phyloP scores from a whole-genome alignment of 2,113 vertebrate species.

The Noturus placidus region DNA sequence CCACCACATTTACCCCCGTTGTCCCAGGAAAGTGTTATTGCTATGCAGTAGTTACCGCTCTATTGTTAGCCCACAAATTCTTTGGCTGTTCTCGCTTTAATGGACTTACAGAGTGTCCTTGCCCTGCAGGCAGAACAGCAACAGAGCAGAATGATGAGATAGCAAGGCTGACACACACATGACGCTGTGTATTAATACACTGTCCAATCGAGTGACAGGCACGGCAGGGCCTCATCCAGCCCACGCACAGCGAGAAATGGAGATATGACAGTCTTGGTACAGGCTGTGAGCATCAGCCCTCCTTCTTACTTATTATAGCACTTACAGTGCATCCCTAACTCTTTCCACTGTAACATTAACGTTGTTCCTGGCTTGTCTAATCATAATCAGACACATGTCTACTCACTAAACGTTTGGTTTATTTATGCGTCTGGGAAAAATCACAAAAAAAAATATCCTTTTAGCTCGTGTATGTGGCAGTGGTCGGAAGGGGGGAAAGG shows the following conservation, averaged over 20 bases:
- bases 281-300: neutral
- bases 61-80: conserved; percentile 47
- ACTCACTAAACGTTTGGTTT: conserved; percentile 5
- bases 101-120: conserved; percentile 35
- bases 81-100: conserved; percentile 44
- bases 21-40: conserved; percentile 20
- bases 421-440: conserved; percentile 3
- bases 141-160: conserved; percentile 11
- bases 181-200: conserved; percentile 46
- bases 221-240: conserved; percentile 32
- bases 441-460: neutral
- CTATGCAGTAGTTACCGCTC: conserved; percentile 24
- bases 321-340: neutral
- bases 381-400: neutral
- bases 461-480: neutral
- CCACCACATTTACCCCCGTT: conserved; percentile 25
- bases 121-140: conserved; percentile 27
- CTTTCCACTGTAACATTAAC: neutral
- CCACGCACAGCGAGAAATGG: conserved; percentile 4
- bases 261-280: conserved; percentile 37
- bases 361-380: neutral
- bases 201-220: conserved; percentile 38
- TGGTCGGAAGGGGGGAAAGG: neutral
- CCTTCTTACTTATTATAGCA: conserved; percentile 17
- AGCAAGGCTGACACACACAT: conserved; percentile 27